Conservation (phyloP, 2,888 invertebrate genomes). For the Hemithea aestivaria region DNA sequence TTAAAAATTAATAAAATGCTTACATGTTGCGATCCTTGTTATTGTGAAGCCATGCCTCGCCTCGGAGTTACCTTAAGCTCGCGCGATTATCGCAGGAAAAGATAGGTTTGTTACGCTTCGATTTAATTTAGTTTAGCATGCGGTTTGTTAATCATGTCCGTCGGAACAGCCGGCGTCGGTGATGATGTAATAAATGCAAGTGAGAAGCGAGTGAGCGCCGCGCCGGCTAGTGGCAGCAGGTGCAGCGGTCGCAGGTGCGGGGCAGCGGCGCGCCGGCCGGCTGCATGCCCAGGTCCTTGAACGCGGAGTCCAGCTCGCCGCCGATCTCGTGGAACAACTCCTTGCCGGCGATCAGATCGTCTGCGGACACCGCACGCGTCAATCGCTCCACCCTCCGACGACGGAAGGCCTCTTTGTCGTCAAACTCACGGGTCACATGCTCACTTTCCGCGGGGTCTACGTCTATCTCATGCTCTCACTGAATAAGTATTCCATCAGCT, state of each 20-base stretch:
- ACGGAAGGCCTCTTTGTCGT: slow-evolving; percentile 31
- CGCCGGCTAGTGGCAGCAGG: slow-evolving; percentile 64
- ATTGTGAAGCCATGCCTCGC: slow-evolving; percentile 74
- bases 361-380: slow-evolving; percentile 74
- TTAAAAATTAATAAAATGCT: slow-evolving; percentile 46
- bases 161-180: slow-evolving; percentile 4
- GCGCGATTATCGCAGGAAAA: slow-evolving; percentile 31
- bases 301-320: slow-evolving; percentile 94
- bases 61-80: slow-evolving; percentile 45
- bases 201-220: slow-evolving; percentile 30
- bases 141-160: slow-evolving; percentile 42
- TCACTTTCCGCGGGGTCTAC: slow-evolving; percentile 15
- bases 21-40: slow-evolving; percentile 63
- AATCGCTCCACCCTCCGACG: slow-evolving; percentile 26
- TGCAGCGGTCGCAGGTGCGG: slow-evolving; percentile 62
- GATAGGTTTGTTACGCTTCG: slow-evolving; percentile 20
- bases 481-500: slow-evolving; percentile 72
- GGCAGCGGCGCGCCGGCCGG: slow-evolving; percentile 26
- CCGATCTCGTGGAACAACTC: slow-evolving; percentile 95
- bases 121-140: slow-evolving; percentile 40
- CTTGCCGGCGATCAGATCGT: slow-evolving; percentile 91
- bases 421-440: slow-evolving; percentile 44
- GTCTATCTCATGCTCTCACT: slow-evolving; percentile 24
- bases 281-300: slow-evolving; percentile 82
- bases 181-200: slow-evolving; percentile 53